These are phyloP conservation scores for Chlorops oryzae DNA, from an alignment of 1,140 invertebrate genomes.

Conservation along the genomic window DNA sequence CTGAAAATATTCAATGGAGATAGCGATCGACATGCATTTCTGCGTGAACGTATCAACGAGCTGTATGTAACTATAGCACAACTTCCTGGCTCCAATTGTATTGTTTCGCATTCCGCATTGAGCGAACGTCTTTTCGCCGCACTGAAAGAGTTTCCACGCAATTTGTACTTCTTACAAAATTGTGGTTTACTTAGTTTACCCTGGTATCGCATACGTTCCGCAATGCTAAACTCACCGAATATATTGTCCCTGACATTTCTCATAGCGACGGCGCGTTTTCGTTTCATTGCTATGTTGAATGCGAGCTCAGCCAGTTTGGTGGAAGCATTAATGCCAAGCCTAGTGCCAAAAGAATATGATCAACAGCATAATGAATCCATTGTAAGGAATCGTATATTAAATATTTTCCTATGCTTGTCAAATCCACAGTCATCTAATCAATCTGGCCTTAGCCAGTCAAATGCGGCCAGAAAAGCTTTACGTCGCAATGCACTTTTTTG, in stretches of 20 bases:
- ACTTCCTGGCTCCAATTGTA: conserved; percentile 19
- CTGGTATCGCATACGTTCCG: conserved; percentile 29
- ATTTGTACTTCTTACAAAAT: conserved; percentile 51
- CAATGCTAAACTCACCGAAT: conserved; percentile 22
- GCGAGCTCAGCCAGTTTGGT: too few relatives aligned
- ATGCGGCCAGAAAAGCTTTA: not conserved
- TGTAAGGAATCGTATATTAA: conserved; percentile 33
- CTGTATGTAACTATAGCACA: conserved; percentile 46
- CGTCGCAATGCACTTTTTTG: conserved; percentile 41
- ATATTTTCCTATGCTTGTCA: conserved; percentile 30
- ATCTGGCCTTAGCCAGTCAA: too few relatives aligned
- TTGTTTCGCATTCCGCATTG: conserved; percentile 31
- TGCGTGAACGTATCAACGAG: conserved; percentile 51
- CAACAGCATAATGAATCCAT: conserved; percentile 11
- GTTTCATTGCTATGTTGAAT: conserved; percentile 18
- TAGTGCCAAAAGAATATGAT: conserved; percentile 2
- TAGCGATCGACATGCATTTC: conserved; percentile 20
- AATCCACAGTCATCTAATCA: not conserved
- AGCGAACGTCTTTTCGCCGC: conserved; percentile 35
- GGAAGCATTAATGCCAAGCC: too few relatives aligned
- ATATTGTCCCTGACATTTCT: conserved; percentile 30
- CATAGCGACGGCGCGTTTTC: conserved; percentile 23
- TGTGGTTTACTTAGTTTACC: conserved; percentile 21
- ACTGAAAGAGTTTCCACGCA: conserved; percentile 53
- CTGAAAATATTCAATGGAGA: conserved; percentile 25